These are phyloP conservation scores for Callithrix jacchus DNA, from an alignment of 2,113 vertebrate genomes.

Conservation along the genomic window DNA sequence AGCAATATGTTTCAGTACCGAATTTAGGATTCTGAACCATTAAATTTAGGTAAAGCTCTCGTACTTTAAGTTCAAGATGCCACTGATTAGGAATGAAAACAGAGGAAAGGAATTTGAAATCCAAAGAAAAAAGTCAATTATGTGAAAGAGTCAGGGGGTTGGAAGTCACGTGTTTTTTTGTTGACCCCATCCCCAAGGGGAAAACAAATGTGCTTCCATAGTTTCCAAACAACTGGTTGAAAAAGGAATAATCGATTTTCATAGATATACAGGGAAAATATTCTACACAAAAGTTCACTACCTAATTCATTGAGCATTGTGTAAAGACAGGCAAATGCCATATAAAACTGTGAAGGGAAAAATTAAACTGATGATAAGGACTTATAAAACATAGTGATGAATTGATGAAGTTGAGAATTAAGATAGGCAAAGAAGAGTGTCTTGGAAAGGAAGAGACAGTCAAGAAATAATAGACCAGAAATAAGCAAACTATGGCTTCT, in stretches of 20 bases:
- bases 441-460: not conserved
- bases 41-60: not conserved
- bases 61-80: not conserved
- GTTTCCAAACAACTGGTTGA: not conserved
- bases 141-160: not conserved
- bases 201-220: not conserved
- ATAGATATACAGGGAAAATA: not conserved
- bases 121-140: not conserved
- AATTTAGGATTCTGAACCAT: constrained; percentile 33
- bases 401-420: not conserved
- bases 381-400: not conserved
- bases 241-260: not conserved
- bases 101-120: not conserved
- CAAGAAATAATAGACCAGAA: not conserved
- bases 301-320: not conserved
- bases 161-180: not conserved
- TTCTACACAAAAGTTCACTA: not conserved
- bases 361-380: not conserved
- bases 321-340: not conserved
- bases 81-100: not conserved
- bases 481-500: not conserved
- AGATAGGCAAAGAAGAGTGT: not conserved
- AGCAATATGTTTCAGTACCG: constrained; percentile 18
- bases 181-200: not conserved
- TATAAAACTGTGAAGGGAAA: not conserved